Evolutionary conservation across 2,797 vertebrate species (phyloP).

Genomic region (Monodelphis domestica): DNA sequence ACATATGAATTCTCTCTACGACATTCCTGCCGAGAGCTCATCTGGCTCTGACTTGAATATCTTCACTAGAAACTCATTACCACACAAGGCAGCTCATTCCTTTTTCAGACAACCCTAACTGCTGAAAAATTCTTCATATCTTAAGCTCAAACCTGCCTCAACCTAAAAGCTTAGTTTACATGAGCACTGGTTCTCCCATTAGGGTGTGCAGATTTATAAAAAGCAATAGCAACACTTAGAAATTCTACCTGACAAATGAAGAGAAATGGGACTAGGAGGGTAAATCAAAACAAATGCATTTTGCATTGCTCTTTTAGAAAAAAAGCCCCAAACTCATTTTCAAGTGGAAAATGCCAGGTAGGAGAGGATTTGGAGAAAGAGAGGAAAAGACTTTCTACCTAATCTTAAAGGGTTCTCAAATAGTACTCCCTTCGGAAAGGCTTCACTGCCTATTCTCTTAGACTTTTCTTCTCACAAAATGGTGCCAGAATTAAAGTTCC

Average conservation of each 20-base stretch:
- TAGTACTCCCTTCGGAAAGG: neutral
- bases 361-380: constrained; percentile 21
- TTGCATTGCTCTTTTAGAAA: constrained; percentile 41
- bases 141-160: neutral
- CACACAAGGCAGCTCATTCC: neutral
- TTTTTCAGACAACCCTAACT: neutral
- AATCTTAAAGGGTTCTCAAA: constrained; percentile 14
- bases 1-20: neutral
- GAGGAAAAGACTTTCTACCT: neutral
- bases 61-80: neutral
- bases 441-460: neutral
- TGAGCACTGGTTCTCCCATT: constrained; percentile 11
- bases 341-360: constrained; percentile 28
- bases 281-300: constrained; percentile 9
- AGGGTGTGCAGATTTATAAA: constrained; percentile 2
- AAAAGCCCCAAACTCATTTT: constrained; percentile 27
- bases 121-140: neutral
- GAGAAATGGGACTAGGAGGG: constrained; percentile 12
- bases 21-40: neutral
- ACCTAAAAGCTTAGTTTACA: constrained; percentile 34
- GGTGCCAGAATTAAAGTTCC: neutral
- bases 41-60: neutral
- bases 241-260: constrained; percentile 19
- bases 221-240: neutral
- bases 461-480: neutral